Evolutionary conservation across 2,888 invertebrate genomes (phyloP).

Genomic region (Marasmarcha lunaedactyla): DNA sequence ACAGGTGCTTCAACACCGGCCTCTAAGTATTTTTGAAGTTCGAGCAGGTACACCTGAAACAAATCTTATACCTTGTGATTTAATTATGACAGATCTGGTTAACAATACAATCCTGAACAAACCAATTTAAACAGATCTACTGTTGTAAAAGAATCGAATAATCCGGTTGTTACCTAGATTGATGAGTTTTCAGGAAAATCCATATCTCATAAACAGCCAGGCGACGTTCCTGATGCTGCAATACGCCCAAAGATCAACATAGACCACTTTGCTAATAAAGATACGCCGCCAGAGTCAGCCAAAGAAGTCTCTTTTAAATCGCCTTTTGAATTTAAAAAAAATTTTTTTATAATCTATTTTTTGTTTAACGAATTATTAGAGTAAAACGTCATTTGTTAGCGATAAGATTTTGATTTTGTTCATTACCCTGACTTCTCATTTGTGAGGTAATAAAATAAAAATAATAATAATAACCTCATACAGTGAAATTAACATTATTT

Average conservation of each 20-base stretch:
- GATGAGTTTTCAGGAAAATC: too few species aligned
- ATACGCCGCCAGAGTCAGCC: slow-evolving; percentile 4
- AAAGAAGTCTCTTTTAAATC: slow-evolving; percentile 4
- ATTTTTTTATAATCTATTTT: too few species aligned
- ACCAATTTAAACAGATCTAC: too few species aligned
- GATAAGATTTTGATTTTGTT: too few species aligned
- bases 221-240: neutral
- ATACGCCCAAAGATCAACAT: neutral
- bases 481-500: too few species aligned
- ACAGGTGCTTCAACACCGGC: slow-evolving; percentile 5
- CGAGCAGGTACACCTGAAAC: slow-evolving; percentile 2
- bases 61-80: neutral
- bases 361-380: too few species aligned
- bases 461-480: too few species aligned
- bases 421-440: too few species aligned
- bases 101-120: neutral
- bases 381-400: too few species aligned
- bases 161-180: too few species aligned
- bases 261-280: neutral
- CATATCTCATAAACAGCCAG: neutral
- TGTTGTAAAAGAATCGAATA: too few species aligned
- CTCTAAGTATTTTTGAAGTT: slow-evolving; percentile 6
- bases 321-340: slow-evolving; percentile 1
- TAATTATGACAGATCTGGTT: neutral
- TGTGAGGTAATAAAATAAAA: too few species aligned